Evolutionary conservation across 2,888 invertebrate genomes (phyloP), one percentile per base, ranked within the genome.

Genomic region (Coleophora flavipennella): DNA sequence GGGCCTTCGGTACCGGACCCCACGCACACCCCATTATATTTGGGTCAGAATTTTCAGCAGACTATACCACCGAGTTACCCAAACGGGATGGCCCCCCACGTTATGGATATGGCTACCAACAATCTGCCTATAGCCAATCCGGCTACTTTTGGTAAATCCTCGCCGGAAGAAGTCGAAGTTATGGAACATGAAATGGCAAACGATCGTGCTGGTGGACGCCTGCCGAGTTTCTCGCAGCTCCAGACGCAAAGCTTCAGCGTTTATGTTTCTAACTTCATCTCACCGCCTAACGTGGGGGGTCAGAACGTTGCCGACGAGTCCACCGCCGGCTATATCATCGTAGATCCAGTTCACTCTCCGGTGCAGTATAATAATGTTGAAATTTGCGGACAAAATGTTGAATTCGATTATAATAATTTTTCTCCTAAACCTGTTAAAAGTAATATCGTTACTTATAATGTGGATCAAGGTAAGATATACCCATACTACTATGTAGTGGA

Each of bases 21-120:
- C 86, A 87, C 81, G 84, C 86, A 81, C 85, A 85, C 87, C 75
- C 70, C 83, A 84, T 77, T 86, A 86, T 80, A 85, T 86, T 77
- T 86, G 86, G 74, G 77, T 80, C 86, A 85, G 81, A 85, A 85
- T 84, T 85, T 84, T 85, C 85, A 85, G 60, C 83, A 80, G 83
- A 83, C 77, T 81, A 77, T 87, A 87, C 76, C 81, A 72, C 84
- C 89, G 90, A 88, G 78, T 80, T 91, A 91, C 91, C 92, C 91
- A 92, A 92, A 91, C 91, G 91, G 86, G 89, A 90, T 89, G 90
- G 90, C 91, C 92, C 92, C 92, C 91, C 91, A 91, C 91, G 91
- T 90, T 91, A 90, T 88, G 89, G 88, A 87, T 90, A 90, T 86
- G 87, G 88, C 87, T 90, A 87, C 87, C 88, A 87, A 79, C 88